A percentile compares a stretch with the other conserved stretches of the same genome.
Conservation (phyloP, 2,888 invertebrate species). For the Caradrina kadenii region DNA sequence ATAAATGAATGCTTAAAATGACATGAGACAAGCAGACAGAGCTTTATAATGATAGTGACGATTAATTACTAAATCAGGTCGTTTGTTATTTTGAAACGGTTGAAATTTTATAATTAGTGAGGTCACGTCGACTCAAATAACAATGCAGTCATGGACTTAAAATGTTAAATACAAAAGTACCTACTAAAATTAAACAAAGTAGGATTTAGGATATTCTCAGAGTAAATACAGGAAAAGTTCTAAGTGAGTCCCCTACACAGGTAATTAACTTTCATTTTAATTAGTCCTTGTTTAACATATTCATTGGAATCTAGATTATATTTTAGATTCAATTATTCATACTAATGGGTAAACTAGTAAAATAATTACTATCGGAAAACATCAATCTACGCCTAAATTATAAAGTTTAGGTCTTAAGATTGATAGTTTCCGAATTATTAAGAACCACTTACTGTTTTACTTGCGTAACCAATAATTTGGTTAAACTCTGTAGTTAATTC, state of each 20-base stretch:
- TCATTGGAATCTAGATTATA: conserved; percentile 36
- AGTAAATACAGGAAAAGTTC: too few relatives aligned
- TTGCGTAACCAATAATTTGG: conserved; percentile 15
- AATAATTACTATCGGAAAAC: conserved; percentile 44
- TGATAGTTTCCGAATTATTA: conserved; percentile 37
- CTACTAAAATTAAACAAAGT: too few relatives aligned
- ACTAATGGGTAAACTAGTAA: conserved; percentile 41
- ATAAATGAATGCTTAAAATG: conserved; percentile 13
- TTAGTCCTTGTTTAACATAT: conserved; percentile 34
- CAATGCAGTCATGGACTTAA: conserved; percentile 31
- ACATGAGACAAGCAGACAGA: conserved; percentile 17
- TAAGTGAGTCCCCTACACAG: too few relatives aligned
- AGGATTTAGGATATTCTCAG: too few relatives aligned
- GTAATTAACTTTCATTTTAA: conserved; percentile 23
- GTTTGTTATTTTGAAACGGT: conserved; percentile 42
- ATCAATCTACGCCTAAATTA: conserved; percentile 37
- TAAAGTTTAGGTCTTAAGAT: conserved; percentile 29
- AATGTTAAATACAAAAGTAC: conserved; percentile 1
- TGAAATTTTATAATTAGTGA: conserved; percentile 50
- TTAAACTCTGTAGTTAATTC: conserved; percentile 1
- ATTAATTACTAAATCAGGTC: conserved; percentile 43
- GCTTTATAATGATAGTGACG: conserved; percentile 24
- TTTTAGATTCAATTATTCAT: conserved; percentile 51
- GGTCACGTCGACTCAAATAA: conserved; percentile 43
- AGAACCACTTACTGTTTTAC: conserved; percentile 38